Evolutionary conservation across 2,113 vertebrate genomes (phyloP).

Genomic region (Cettia cetti): DNA sequence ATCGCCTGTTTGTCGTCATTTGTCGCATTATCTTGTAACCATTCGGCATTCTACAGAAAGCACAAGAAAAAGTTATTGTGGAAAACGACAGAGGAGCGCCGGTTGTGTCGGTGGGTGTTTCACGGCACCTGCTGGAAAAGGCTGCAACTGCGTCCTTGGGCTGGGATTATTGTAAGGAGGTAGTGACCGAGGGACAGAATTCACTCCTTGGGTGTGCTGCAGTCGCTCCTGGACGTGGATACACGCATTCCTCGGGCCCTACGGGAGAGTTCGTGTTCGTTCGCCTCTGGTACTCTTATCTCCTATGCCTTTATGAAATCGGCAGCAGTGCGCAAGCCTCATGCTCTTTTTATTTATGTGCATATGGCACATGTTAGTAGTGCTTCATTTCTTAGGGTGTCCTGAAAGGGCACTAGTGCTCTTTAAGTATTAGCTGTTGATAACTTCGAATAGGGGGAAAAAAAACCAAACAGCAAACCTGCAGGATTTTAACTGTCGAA

Average conservation of each 20-base stretch:
- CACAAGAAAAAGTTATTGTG: background rate
- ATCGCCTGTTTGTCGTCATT: accelerated
- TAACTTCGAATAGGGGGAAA: accelerated
- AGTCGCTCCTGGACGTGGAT: background rate
- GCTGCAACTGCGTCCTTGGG: background rate
- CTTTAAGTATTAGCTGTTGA: background rate
- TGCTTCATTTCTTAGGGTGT: background rate
- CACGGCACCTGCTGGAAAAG: background rate
- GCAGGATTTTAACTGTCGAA: background rate
- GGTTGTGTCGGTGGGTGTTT: background rate
- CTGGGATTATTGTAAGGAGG: accelerated
- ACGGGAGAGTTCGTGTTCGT: background rate
- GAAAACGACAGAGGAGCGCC: background rate
- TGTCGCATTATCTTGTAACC: background rate
- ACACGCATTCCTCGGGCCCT: background rate
- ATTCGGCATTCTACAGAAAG: background rate
- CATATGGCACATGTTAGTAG: accelerated
- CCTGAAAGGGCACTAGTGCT: background rate
- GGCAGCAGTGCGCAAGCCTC: background rate
- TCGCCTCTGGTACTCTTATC: background rate
- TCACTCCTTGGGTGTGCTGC: background rate
- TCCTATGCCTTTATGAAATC: accelerated
- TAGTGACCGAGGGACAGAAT: background rate
- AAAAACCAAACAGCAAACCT: no score
- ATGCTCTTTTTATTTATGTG: background rate